Evolutionary conservation across 2,113 vertebrate genomes (phyloP).

Genomic region (Myiozetetes cayanensis): DNA sequence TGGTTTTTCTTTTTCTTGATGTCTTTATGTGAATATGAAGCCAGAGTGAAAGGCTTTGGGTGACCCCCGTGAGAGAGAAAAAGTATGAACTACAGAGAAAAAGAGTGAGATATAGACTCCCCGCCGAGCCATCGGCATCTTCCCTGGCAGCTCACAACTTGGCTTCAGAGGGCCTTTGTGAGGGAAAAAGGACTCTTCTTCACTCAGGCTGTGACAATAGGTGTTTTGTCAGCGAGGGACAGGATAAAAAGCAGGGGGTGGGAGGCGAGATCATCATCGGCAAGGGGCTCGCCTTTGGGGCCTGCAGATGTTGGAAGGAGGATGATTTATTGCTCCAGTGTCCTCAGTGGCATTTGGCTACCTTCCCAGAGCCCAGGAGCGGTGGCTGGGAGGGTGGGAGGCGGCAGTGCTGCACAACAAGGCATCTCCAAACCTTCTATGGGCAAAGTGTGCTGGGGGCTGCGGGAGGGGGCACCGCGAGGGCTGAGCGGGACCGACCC

Average conservation of each 20-base stretch:
- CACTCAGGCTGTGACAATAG: conserved; percentile 88
- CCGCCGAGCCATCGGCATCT: conserved; percentile 85
- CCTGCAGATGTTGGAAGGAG: conserved; percentile 88
- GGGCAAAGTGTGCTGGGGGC: conserved; percentile 69
- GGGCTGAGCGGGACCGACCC: neutral
- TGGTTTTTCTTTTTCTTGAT: conserved; percentile 90
- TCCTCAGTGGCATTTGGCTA: conserved; percentile 92
- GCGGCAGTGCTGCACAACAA: conserved; percentile 68
- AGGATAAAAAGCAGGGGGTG: conserved; percentile 74
- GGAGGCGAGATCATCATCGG: conserved; percentile 77
- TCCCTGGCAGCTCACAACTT: conserved; percentile 85
- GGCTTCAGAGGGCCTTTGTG: conserved; percentile 92
- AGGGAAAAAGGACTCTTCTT: conserved; percentile 90
- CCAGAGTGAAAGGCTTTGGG: conserved; percentile 88
- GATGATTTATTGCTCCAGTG: conserved; percentile 92
- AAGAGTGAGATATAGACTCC: conserved; percentile 79
- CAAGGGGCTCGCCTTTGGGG: conserved; percentile 82
- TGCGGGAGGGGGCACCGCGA: neutral
- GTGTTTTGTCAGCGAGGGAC: conserved; percentile 87
- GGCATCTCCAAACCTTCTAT: conserved; percentile 81
- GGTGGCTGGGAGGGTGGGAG: conserved; percentile 69
- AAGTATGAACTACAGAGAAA: conserved; percentile 79
- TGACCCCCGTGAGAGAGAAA: conserved; percentile 88
- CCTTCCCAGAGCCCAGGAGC: conserved; percentile 85
- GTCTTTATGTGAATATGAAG: conserved; percentile 96